A percentile compares a stretch with the other conserved stretches of the same genome.
Evolutionary conservation across 2,888 invertebrate genomes (phyloP).

Genomic region (Brachyptera putata): DNA sequence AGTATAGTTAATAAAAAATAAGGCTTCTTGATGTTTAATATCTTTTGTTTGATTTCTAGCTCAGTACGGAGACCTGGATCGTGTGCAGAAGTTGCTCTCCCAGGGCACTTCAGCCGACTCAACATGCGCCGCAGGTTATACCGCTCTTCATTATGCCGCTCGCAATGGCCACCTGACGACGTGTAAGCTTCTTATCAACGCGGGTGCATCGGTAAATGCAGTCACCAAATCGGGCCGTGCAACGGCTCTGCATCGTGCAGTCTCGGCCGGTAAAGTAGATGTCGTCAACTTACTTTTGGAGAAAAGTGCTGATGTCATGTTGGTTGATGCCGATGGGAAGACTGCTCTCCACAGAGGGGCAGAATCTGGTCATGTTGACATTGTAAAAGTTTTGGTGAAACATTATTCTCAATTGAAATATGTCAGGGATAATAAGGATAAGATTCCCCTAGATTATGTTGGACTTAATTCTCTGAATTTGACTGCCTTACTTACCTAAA

Average conservation of each 20-base stretch:
- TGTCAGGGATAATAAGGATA: conserved; percentile 24
- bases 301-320: conserved; percentile 57
- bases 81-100: conserved; percentile 56
- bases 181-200: conserved; percentile 62
- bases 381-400: conserved; percentile 47
- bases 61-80: conserved; percentile 66
- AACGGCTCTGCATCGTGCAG: conserved; percentile 79
- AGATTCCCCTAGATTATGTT: conserved; percentile 28
- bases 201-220: conserved; percentile 69
- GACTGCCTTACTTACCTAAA: not conserved
- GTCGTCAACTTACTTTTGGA: conserved; percentile 63
- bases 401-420: conserved; percentile 44
- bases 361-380: conserved; percentile 50
- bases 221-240: conserved; percentile 70
- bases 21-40: too few relatives aligned
- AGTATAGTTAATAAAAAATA: too few relatives aligned
- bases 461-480: not conserved
- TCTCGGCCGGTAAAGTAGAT: conserved; percentile 62
- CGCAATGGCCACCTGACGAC: conserved; percentile 69
- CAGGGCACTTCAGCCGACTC: conserved; percentile 57
- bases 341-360: conserved; percentile 75
- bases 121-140: conserved; percentile 74
- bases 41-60: too few relatives aligned
- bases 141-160: conserved; percentile 85
- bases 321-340: conserved; percentile 74